Evolutionary conservation across 2,888 invertebrate genomes (phyloP).

Genomic region (Enchytraeus crypticus): DNA sequence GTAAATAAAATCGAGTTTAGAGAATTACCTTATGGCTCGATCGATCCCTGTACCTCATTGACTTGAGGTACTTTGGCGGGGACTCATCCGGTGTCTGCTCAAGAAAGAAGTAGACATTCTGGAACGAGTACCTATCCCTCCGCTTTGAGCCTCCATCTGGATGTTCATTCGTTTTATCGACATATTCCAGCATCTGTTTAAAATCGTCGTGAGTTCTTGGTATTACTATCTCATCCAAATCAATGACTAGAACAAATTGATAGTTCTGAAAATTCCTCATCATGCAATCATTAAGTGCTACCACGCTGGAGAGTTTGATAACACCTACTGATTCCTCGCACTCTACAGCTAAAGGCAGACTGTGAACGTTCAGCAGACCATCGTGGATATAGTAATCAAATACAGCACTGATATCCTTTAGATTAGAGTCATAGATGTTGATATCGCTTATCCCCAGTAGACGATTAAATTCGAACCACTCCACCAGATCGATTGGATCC

Average conservation of each 20-base stretch:
- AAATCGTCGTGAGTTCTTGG: conserved; percentile 14
- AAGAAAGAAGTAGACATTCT: conserved; percentile 20
- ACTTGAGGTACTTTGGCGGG: conserved; percentile 3
- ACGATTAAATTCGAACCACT: conserved; percentile 24
- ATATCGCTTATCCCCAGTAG: conserved; percentile 23
- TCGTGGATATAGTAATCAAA: conserved; percentile 16
- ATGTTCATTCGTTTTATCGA: conserved; percentile 7
- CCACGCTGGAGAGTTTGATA: no score
- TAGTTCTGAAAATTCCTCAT: conserved; percentile 21
- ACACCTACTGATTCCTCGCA: no score
- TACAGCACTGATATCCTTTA: neutral
- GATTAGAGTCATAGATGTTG: conserved; percentile 20
- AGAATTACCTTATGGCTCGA: conserved; percentile 8
- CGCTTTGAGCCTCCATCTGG: conserved; percentile 2
- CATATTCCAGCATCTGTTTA: conserved; percentile 5
- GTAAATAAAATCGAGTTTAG: no score
- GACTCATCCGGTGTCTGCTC: conserved; percentile 9
- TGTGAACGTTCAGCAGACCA: conserved; percentile 11
- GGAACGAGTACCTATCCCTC: conserved; percentile 17
- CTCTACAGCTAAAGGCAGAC: no score
- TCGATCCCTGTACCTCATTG: conserved; percentile 1
- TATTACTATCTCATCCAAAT: conserved; percentile 15
- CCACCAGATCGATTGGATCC: conserved; percentile 11
- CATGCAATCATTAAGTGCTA: conserved; percentile 27
- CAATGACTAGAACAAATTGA: conserved; percentile 6